A percentile compares a stretch with the other conserved stretches of the same genome.
phyloP scores from a whole-genome alignment of 92 coral and sea anemone species.

The Diadumene lineata region DNA sequence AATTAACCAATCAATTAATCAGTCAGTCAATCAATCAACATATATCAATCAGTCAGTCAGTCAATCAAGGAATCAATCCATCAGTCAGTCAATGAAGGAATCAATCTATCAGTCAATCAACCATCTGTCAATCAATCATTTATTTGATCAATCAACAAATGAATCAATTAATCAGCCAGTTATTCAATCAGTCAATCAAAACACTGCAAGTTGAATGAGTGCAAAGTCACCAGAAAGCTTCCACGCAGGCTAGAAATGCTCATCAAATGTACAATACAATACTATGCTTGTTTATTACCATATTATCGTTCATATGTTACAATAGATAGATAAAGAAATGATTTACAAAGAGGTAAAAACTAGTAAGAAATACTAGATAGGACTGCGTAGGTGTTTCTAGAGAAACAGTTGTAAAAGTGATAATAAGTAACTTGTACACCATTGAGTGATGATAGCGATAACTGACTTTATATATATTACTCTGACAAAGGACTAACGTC shows the following conservation, averaged over 20 bases:
- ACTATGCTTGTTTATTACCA: too few relatives aligned
- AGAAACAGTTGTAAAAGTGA: too few relatives aligned
- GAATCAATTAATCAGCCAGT: not conserved
- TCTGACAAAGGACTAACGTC: too few relatives aligned
- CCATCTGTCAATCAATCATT: not conserved
- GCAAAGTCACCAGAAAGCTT: not conserved
- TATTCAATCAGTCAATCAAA: not conserved
- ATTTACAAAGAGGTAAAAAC: too few relatives aligned
- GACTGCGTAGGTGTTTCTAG: too few relatives aligned
- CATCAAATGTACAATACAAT: too few relatives aligned
- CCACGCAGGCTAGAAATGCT: not conserved
- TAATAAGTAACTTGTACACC: too few relatives aligned
- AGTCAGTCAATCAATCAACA: slow-evolving; percentile 8
- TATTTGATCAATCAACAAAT: not conserved
- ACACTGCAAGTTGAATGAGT: not conserved
- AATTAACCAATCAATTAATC: not conserved
- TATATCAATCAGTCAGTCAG: not conserved
- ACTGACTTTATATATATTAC: too few relatives aligned
- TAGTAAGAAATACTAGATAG: too few relatives aligned
- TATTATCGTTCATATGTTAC: too few relatives aligned
- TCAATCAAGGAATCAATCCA: not conserved
- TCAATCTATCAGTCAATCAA: not conserved
- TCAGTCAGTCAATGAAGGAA: not conserved
- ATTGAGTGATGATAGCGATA: too few relatives aligned
- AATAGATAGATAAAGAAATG: too few relatives aligned